phyloP scores from a whole-genome alignment of 1,140 invertebrate species.

The Eriosoma lanigerum region DNA sequence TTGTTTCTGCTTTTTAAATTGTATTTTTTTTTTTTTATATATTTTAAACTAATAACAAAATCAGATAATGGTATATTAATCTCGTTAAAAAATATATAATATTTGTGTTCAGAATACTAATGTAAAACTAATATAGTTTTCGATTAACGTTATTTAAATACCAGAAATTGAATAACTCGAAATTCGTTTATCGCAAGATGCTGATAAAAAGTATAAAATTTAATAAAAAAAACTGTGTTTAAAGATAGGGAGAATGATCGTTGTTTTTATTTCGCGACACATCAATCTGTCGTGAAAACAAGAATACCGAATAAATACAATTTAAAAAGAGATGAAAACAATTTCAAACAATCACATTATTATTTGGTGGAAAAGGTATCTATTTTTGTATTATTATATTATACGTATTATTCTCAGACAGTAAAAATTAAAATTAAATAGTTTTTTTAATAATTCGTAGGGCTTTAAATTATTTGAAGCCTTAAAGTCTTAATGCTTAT shows the following conservation, averaged over 20 bases:
- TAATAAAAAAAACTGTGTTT: constrained; percentile 24
- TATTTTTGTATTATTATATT: not conserved
- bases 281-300: constrained; percentile 16
- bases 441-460: constrained; percentile 26
- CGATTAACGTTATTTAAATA: not conserved
- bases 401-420: not conserved
- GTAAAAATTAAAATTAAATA: constrained; percentile 20
- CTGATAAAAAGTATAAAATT: not conserved
- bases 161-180: not conserved
- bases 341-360: constrained; percentile 32
- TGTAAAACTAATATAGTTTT: not conserved
- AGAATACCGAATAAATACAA: not conserved
- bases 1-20: no score
- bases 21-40: no score
- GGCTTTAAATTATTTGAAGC: not conserved
- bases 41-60: not conserved
- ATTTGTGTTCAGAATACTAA: not conserved
- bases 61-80: not conserved
- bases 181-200: not conserved
- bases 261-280: not conserved
- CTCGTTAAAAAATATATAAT: not conserved
- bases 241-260: not conserved
- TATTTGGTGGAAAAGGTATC: no score
- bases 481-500: not conserved
- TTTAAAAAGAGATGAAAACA: not conserved